Percentiles rank a stretch among this genome's conserved stretches.
phyloP scores from a whole-genome alignment of 2,113 vertebrate species.

The Indicator maculatus region DNA sequence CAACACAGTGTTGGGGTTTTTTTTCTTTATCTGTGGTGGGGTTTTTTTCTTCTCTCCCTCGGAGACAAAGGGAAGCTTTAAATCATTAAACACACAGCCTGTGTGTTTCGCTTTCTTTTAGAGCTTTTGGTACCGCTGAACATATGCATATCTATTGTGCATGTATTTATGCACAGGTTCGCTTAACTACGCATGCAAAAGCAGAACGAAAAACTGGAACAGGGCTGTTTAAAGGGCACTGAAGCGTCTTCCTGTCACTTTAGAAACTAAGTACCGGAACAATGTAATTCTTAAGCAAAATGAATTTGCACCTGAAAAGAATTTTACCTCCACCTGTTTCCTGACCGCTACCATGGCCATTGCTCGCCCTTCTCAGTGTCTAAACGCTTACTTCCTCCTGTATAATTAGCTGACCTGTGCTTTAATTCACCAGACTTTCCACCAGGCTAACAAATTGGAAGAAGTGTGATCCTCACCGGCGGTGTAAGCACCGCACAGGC shows the following conservation, averaged over 20 bases:
- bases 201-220: background rate
- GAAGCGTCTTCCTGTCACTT: conserved; percentile 28
- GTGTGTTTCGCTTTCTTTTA: background rate
- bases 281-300: background rate
- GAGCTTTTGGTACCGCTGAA: background rate
- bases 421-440: conserved; percentile 48
- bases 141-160: background rate
- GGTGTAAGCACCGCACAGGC: background rate
- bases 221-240: background rate
- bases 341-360: background rate
- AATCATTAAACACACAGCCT: background rate
- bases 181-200: background rate
- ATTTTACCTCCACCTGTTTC: background rate
- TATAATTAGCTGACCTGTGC: conserved; percentile 55
- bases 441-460: conserved; percentile 9
- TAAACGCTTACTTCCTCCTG: background rate
- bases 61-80: conserved; percentile 45
- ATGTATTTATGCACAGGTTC: background rate
- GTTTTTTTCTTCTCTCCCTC: background rate
- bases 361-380: background rate
- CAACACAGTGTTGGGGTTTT: background rate
- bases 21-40: background rate
- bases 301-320: background rate
- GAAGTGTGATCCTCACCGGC: background rate
- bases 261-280: conserved; percentile 29